Base-by-base conservation (phyloP, 2,888 invertebrate species). In the Alcis repandata region DNA sequence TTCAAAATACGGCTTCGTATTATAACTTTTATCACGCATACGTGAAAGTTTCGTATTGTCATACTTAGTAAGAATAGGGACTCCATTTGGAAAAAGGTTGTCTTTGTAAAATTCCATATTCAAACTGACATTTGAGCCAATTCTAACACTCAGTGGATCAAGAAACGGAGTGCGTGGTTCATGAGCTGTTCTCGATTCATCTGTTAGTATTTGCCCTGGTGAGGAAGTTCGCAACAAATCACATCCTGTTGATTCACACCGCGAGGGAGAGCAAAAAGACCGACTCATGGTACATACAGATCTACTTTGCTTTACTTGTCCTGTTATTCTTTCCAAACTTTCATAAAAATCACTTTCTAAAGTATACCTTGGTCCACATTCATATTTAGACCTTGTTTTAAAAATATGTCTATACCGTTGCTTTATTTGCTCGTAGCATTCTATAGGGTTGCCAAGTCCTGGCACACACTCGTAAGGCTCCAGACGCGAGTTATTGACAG, bases 291-390 rank as follows among this genome's bases (percentile, higher is more conserved):
- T 49, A 33, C 49, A 49, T 9, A 19, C 17, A 9, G 49, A 49
- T 49, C 17, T 49, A 15, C 11, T 9, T 32, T 32, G 32, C 3
- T 32, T 32, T 10, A 11, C 36, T 59, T 59, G 65, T 46, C 27
- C 66, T 56, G 70, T 75, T n/a, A 83, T 82, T 43, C 73, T 63
- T 69, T 80, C 75, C 41, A 72, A 66, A 69, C 82, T 83, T 63
- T 73, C 67, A 67, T 77, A 66, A 22, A 83, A 78, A 67, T 83
- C 63, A 73, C 86, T 85, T 64, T 75, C 61, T 22, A 77, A 78
- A n/a, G 84, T 84, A 27, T 78, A 59, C 33, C 77, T 78, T 46
- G 83, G 82, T 63, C 83, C 79, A 49, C 68, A 71, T 38, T 71
- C 59, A 8, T 41, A 41, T 2, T 15, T 41, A 7, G 15, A 41